phyloP scores from a whole-genome alignment of 2,797 vertebrate genomes.

The Phoebastria nigripes region DNA sequence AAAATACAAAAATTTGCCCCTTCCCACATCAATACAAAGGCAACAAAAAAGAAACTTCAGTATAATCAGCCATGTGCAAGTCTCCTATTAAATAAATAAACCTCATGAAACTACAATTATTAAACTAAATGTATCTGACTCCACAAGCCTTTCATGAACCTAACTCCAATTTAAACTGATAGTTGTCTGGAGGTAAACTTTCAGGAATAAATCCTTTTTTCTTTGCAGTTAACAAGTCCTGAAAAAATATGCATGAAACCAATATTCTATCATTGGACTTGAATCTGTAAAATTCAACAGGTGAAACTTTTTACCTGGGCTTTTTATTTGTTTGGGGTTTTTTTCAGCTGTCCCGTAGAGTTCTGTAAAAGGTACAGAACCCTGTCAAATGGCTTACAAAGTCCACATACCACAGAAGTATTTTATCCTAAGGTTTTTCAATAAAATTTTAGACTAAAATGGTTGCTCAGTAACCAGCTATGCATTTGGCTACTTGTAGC shows the following conservation, averaged over 20 bases:
- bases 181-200: not conserved
- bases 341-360: not conserved
- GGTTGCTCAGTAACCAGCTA: not conserved
- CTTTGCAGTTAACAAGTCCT: not conserved
- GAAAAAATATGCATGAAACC: not conserved
- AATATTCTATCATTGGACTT: not conserved
- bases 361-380: not conserved
- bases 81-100: not conserved
- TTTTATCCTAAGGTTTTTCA: not conserved
- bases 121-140: not conserved
- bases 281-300: not conserved
- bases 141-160: not conserved
- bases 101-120: not conserved
- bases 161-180: not conserved
- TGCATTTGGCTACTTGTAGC: not conserved
- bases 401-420: not conserved
- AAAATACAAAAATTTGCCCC: not conserved
- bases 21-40: not conserved
- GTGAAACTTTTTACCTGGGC: not conserved
- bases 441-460: not conserved
- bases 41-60: not conserved
- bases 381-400: not conserved
- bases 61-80: not conserved
- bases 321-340: not conserved
- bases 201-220: not conserved